Conservation (phyloP, 2,113 vertebrate genomes). For the Tringa solitaria region DNA sequence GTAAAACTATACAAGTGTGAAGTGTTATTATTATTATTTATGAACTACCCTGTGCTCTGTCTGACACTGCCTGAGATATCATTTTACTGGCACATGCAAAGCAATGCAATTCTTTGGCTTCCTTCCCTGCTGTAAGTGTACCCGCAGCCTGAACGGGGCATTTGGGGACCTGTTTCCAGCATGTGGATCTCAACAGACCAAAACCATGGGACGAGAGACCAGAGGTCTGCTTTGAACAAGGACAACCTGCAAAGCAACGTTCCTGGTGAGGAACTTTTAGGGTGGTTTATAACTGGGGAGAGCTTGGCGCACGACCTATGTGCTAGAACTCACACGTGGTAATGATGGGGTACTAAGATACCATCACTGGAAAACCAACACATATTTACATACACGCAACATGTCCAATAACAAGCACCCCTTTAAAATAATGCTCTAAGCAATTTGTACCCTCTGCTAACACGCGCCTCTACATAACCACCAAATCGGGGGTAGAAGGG, state of each 20-base stretch:
- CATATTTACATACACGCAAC: fast-evolving
- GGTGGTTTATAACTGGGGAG: not conserved
- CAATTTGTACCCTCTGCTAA: not conserved
- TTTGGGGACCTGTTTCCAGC: not conserved
- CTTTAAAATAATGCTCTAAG: not conserved
- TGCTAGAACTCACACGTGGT: not conserved
- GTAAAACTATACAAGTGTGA: not conserved
- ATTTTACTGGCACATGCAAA: not conserved
- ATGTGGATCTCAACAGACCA: not conserved
- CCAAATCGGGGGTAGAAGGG: not conserved
- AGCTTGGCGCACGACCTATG: not conserved
- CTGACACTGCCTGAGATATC: not conserved
- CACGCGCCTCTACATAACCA: not conserved
- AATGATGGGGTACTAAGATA: not conserved
- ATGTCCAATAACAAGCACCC: fast-evolving
- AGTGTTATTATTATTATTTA: constrained; percentile 4
- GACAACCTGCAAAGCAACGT: not conserved
- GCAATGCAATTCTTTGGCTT: not conserved
- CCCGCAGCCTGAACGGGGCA: not conserved
- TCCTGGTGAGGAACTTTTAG: not conserved
- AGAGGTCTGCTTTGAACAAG: not conserved
- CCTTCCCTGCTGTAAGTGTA: not conserved
- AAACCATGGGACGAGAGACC: not conserved
- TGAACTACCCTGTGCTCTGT: not conserved
- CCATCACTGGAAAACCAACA: not conserved